phyloP scores from a whole-genome alignment of 1,140 invertebrate species.

The Drosophila neocordata region DNA sequence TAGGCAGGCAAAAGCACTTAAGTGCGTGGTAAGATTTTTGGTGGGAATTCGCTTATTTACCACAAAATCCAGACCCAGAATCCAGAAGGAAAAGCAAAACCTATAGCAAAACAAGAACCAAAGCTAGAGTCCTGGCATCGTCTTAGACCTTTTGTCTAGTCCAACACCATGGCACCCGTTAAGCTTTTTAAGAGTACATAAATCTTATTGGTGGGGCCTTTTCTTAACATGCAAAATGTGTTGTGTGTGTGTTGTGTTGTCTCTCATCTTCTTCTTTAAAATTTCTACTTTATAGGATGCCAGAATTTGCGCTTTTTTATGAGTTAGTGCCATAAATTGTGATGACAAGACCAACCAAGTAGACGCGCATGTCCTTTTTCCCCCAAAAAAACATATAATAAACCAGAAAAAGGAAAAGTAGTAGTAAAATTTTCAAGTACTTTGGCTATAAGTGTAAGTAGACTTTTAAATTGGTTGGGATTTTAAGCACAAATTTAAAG shows the following conservation, averaged over 20 bases:
- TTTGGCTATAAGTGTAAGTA: constrained; percentile 32
- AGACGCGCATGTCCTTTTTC: constrained; percentile 37
- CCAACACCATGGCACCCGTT: constrained; percentile 30
- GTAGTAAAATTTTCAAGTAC: constrained; percentile 57
- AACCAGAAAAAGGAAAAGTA: constrained; percentile 19
- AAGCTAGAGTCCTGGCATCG: constrained; percentile 22
- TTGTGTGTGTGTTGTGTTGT: constrained; percentile 37
- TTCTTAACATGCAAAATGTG: constrained; percentile 61
- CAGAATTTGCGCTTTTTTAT: constrained; percentile 54
- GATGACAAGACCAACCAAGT: constrained; percentile 59
- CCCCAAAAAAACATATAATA: neutral
- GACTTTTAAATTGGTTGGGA: constrained; percentile 52
- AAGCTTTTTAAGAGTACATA: constrained; percentile 51
- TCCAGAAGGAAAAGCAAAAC: neutral
- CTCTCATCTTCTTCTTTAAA: constrained; percentile 45
- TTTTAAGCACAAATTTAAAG: constrained; percentile 10
- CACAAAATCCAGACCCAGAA: constrained; percentile 21
- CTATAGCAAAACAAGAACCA: constrained; percentile 13
- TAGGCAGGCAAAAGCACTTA: constrained; percentile 45
- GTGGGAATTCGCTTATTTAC: constrained; percentile 26
- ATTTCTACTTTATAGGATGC: constrained; percentile 35
- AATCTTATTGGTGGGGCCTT: constrained; percentile 57
- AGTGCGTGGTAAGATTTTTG: constrained; percentile 52
- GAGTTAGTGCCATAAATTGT: constrained; percentile 78
- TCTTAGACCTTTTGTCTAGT: constrained; percentile 38